Evolutionary conservation across 1,140 invertebrate species (phyloP).

Genomic region (Procambarus virginalis): DNA sequence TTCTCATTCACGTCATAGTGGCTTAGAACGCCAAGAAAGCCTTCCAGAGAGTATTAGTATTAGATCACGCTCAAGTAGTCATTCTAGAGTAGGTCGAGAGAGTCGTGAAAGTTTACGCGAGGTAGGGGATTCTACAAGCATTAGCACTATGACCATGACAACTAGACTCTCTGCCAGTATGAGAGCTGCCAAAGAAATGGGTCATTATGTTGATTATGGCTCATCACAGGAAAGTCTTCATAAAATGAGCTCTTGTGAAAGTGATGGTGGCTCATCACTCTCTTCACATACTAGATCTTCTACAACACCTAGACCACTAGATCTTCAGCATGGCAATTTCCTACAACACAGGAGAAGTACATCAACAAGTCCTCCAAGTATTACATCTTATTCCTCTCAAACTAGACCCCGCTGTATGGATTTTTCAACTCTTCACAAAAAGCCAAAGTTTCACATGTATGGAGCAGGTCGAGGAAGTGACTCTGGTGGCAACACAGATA

Average conservation of each 20-base stretch:
- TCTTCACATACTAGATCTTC: slow-evolving; percentile 69
- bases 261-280: slow-evolving; percentile 69
- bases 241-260: slow-evolving; percentile 70
- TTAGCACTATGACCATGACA: slow-evolving; percentile 50
- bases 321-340: slow-evolving; percentile 62
- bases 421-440: slow-evolving; percentile 65
- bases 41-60: slow-evolving; percentile 54
- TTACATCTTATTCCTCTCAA: slow-evolving; percentile 68
- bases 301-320: slow-evolving; percentile 66
- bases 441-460: slow-evolving; percentile 63
- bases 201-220: slow-evolving; percentile 69
- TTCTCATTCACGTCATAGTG: slow-evolving; percentile 52
- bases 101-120: slow-evolving; percentile 66
- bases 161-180: slow-evolving; percentile 65
- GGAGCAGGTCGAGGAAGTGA: slow-evolving; percentile 68
- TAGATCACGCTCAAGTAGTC: slow-evolving; percentile 66
- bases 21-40: slow-evolving; percentile 61
- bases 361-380: slow-evolving; percentile 66
- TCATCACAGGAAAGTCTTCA: slow-evolving; percentile 68
- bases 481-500: slow-evolving; percentile 69
- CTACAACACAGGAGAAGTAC: slow-evolving; percentile 64
- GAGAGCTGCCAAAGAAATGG: slow-evolving; percentile 66
- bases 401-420: slow-evolving; percentile 63
- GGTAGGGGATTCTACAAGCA: slow-evolving; percentile 49
- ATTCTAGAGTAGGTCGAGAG: slow-evolving; percentile 55